These are phyloP conservation scores for Luscinia luscinia DNA, from an alignment of 2,797 vertebrate species.

Conservation along the genomic window DNA sequence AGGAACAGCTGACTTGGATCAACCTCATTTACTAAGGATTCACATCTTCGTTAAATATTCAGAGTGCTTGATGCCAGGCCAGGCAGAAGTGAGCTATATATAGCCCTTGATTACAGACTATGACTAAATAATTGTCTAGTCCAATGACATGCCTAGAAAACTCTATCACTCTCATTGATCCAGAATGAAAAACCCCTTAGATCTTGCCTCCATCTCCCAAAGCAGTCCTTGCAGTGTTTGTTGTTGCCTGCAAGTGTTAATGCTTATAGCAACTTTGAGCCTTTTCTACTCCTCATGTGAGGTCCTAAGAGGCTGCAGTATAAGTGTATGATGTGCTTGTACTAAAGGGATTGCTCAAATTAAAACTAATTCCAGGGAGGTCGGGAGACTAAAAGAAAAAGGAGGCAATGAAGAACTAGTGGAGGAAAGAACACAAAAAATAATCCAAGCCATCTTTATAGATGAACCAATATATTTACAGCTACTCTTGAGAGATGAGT, in stretches of 20 bases:
- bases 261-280: not conserved
- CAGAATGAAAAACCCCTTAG: not conserved
- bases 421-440: constrained; percentile 15
- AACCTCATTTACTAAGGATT: not conserved
- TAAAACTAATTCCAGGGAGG: not conserved
- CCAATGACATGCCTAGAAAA: not conserved
- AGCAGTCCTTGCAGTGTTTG: not conserved
- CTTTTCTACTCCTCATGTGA: not conserved
- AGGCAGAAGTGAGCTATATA: not conserved
- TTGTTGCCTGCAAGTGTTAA: not conserved
- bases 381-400: not conserved
- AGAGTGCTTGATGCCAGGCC: not conserved
- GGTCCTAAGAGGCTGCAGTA: not conserved
- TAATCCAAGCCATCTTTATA: constrained; percentile 29
- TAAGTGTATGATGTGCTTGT: not conserved
- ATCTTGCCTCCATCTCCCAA: not conserved
- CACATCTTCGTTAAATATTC: not conserved
- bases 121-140: not conserved
- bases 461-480: constrained; percentile 36
- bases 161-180: not conserved
- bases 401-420: not conserved
- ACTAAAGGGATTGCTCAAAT: not conserved
- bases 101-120: not conserved
- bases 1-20: not conserved
- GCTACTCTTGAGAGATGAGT: constrained; percentile 41